Conservation (phyloP, 2,113 vertebrate species). For the Xenus cinereus region DNA sequence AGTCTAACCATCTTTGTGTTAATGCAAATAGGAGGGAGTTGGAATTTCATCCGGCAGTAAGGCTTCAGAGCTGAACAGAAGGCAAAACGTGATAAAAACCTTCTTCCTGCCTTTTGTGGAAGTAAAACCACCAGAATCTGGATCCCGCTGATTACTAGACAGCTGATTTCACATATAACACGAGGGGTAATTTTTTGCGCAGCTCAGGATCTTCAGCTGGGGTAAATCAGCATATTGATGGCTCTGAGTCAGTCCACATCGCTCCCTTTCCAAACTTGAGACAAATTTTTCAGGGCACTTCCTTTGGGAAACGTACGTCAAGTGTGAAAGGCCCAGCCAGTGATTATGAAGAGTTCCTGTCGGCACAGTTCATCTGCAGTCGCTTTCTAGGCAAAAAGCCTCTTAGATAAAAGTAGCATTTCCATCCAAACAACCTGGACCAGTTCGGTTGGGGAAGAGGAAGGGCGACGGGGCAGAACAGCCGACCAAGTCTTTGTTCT, state of each 20-base stretch:
- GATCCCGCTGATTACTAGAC: neutral
- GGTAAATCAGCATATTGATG: neutral
- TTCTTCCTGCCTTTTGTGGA: neutral
- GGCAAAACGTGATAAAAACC: neutral
- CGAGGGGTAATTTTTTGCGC: neutral
- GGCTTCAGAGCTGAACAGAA: neutral
- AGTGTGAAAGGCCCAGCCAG: neutral
- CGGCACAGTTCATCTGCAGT: neutral
- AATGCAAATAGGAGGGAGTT: fast-evolving
- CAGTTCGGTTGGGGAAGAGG: neutral
- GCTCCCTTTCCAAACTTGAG: neutral
- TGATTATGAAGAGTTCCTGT: neutral
- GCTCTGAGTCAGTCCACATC: neutral
- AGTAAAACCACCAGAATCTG: neutral
- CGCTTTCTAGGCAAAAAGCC: neutral
- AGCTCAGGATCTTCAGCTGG: neutral
- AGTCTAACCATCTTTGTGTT: neutral
- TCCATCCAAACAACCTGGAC: neutral
- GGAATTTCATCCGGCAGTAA: neutral
- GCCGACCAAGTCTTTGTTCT: neutral
- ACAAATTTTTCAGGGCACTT: neutral
- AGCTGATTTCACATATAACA: neutral
- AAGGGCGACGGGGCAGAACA: neutral
- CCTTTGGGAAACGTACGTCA: neutral
- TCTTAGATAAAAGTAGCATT: neutral